Evolutionary conservation across 2,113 vertebrate species (phyloP).

Genomic region (human (Homo sapiens)): DNA sequence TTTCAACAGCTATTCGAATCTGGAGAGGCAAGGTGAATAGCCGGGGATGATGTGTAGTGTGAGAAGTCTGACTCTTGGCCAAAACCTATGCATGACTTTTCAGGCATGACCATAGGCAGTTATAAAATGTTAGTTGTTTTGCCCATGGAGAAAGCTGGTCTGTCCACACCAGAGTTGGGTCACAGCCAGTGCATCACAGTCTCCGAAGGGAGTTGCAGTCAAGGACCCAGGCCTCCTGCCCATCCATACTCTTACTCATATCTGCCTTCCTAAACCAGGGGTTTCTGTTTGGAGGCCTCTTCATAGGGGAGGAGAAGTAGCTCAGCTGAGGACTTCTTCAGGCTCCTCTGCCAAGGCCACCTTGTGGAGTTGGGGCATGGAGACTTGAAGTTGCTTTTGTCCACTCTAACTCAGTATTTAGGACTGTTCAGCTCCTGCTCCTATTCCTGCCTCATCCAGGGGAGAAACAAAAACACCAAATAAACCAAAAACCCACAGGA

Average conservation of each 20-base stretch:
- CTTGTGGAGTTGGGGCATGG: neutral
- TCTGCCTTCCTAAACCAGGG: neutral
- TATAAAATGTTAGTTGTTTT: neutral
- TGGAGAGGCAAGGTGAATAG: neutral
- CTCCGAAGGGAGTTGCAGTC: neutral
- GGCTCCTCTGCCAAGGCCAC: neutral
- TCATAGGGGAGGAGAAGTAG: accelerated
- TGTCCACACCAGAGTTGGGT: neutral
- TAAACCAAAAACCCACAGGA: no score
- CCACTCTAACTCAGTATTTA: neutral
- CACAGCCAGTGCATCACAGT: no score
- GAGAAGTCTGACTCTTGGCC: neutral
- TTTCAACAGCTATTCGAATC: neutral
- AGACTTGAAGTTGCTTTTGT: neutral
- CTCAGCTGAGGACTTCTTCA: neutral
- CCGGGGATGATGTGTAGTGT: neutral
- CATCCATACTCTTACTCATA: neutral
- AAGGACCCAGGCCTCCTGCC: neutral
- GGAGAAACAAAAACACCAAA: no score
- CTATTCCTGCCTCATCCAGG: no score
- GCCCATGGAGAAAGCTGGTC: no score
- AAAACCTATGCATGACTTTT: neutral
- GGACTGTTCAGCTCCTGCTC: no score
- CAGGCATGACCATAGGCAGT: neutral
- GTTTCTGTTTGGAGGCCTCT: neutral